Evolutionary conservation across 2,113 vertebrate genomes (phyloP).

Genomic region (Megalops atlanticus): DNA sequence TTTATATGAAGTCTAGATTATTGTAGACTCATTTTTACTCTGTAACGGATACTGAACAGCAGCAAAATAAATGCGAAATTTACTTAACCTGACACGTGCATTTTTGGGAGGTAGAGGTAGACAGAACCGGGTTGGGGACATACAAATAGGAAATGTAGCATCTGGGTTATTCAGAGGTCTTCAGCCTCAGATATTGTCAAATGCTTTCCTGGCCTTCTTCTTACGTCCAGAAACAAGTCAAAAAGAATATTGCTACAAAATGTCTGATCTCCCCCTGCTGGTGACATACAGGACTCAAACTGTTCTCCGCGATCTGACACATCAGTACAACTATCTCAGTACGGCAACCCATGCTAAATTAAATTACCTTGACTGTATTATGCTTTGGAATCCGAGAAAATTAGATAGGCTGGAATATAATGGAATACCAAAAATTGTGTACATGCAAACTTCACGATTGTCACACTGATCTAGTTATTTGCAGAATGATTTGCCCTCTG

Average conservation of each 20-base stretch:
- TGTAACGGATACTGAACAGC: constrained; percentile 19
- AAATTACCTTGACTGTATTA: constrained; percentile 42
- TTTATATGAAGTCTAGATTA: not conserved
- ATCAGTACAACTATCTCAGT: not conserved
- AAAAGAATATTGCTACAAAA: constrained; percentile 36
- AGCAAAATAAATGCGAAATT: constrained; percentile 49
- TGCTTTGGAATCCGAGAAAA: not conserved
- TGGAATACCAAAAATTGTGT: not conserved
- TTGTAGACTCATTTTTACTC: not conserved
- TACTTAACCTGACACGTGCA: constrained; percentile 63
- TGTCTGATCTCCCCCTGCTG: constrained; percentile 64
- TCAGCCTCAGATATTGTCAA: constrained; percentile 44
- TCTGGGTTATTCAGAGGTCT: constrained; percentile 54
- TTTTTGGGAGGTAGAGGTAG: constrained; percentile 61
- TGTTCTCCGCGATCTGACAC: not conserved
- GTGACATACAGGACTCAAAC: constrained; percentile 20
- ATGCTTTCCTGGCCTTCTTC: constrained; percentile 39
- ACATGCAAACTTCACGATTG: not conserved
- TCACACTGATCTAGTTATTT: not conserved
- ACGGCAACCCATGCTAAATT: not conserved
- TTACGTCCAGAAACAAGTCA: constrained; percentile 29
- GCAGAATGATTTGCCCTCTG: not conserved
- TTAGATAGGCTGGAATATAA: not conserved
- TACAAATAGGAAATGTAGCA: constrained; percentile 64
- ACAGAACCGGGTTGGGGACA: constrained; percentile 52